These are phyloP conservation scores for Enteromius treurensis DNA, from an alignment of 2,797 vertebrate genomes.

Conservation along the genomic window DNA sequence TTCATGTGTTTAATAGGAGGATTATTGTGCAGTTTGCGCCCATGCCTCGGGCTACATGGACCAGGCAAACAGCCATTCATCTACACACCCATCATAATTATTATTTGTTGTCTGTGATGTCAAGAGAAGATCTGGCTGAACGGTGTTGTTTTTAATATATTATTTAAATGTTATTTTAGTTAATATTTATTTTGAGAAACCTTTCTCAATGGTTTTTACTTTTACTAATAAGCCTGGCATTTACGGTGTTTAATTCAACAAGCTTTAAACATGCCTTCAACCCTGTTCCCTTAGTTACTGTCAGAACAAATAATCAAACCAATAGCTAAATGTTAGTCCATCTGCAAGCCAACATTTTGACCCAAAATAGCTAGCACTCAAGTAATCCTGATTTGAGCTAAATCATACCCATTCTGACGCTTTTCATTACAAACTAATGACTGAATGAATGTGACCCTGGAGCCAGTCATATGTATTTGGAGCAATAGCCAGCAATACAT, in stretches of 20 bases:
- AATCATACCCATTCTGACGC: background rate
- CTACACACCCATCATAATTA: background rate
- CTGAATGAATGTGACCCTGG: background rate
- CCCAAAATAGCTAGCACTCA: background rate
- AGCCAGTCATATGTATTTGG: background rate
- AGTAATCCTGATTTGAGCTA: background rate
- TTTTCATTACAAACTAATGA: background rate
- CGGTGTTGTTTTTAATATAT: no score
- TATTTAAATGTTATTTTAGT: no score
- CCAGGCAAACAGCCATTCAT: background rate
- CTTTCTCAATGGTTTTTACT: background rate
- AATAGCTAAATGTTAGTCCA: background rate
- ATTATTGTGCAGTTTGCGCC: background rate
- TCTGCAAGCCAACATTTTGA: background rate
- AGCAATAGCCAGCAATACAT: background rate
- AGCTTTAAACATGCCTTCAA: background rate
- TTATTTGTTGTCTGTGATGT: background rate
- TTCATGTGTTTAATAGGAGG: background rate
- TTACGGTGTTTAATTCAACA: background rate
- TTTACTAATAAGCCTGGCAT: background rate
- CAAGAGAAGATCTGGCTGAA: background rate
- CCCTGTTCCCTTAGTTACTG: background rate
- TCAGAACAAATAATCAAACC: background rate
- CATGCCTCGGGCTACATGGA: conserved; percentile 15
- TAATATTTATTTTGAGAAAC: background rate